Percentiles rank a stretch among this genome's conserved stretches.
Evolutionary conservation across 2,797 vertebrate genomes (phyloP).

Genomic region (Tachyglossus aculeatus): DNA sequence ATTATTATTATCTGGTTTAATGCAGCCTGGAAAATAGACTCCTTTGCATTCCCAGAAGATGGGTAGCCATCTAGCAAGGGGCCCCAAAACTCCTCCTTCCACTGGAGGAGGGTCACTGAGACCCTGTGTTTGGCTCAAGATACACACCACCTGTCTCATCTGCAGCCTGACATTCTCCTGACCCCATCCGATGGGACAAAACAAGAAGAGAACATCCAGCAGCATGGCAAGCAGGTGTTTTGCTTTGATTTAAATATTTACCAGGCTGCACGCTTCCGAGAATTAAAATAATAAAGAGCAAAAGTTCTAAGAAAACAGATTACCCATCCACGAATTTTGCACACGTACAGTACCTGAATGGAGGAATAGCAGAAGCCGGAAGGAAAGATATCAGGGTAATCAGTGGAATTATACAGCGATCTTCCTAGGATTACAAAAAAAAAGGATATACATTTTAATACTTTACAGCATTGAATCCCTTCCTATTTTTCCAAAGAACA

Average conservation of each 20-base stretch:
- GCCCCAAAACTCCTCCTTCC: too few species aligned
- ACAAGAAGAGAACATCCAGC: neutral
- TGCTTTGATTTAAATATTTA: neutral
- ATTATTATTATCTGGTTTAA: too few species aligned
- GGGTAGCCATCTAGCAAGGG: too few species aligned
- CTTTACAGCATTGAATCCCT: neutral
- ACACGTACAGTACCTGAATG: conserved; percentile 10
- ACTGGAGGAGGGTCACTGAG: too few species aligned
- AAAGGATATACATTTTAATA: neutral
- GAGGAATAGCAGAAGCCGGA: conserved; percentile 82
- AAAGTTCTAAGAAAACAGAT: too few species aligned
- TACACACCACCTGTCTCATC: too few species aligned
- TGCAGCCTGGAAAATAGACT: too few species aligned
- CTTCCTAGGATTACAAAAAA: conserved; percentile 77
- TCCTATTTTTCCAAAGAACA: neutral
- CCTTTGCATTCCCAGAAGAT: too few species aligned
- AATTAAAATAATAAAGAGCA: too few species aligned
- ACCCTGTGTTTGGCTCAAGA: fast-evolving
- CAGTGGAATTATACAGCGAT: conserved; percentile 82
- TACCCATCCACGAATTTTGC: too few species aligned
- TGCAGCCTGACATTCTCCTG: neutral
- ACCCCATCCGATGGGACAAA: neutral
- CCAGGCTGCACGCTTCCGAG: neutral
- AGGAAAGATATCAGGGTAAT: conserved; percentile 90
- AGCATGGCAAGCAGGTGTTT: neutral